phyloP scores from a whole-genome alignment of 2,113 vertebrate genomes.

The Gopherus evgoodei region DNA sequence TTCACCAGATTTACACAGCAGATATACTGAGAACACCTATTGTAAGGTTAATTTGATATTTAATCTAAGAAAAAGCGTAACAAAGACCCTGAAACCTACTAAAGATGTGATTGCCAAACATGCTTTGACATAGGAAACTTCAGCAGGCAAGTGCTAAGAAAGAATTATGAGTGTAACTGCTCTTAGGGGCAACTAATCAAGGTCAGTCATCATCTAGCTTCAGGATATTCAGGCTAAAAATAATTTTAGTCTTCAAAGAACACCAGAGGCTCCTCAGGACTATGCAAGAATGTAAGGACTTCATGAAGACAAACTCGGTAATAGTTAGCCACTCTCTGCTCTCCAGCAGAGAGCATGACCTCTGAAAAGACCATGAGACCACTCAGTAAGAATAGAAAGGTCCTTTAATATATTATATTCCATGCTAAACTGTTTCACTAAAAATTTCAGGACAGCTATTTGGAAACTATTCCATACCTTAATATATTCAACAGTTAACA shows the following conservation, averaged over 20 bases:
- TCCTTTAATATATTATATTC: neutral
- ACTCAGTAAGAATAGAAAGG: neutral
- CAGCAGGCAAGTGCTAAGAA: neutral
- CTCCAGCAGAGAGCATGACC: neutral
- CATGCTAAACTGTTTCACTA: neutral
- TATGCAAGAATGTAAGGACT: fast-evolving
- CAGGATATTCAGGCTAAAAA: neutral
- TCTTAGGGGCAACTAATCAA: neutral
- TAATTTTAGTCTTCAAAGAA: neutral
- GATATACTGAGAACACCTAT: neutral
- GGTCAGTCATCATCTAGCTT: neutral
- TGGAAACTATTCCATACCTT: neutral
- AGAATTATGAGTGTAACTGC: neutral
- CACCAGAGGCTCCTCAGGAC: fast-evolving
- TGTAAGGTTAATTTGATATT: slow-evolving; percentile 11
- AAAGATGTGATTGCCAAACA: slow-evolving; percentile 12
- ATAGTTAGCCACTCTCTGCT: neutral
- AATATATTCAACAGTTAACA: neutral
- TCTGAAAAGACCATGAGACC: neutral
- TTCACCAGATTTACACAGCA: neutral
- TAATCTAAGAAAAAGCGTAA: neutral
- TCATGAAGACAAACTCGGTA: neutral
- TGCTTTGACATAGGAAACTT: neutral
- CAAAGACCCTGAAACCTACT: neutral
- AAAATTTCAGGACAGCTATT: neutral